Evolutionary conservation across 2,888 invertebrate genomes (phyloP), one percentile per base, ranked within the genome.

Genomic region (Dermolepida albohirtum): DNA sequence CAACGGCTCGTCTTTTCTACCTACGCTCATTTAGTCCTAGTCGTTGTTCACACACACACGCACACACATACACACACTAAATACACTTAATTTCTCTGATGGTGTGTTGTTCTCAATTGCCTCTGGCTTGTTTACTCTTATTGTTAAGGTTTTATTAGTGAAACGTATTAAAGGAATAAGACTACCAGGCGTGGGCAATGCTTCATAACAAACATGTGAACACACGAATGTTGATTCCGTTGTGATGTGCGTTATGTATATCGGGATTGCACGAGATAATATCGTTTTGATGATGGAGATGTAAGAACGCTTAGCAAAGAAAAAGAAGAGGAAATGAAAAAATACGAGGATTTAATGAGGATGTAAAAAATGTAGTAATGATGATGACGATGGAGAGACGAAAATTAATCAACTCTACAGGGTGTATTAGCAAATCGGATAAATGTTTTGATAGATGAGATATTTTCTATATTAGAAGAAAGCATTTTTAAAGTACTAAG

Each of bases 11-110:
- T 49, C 55, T 49, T 50, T 54, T 8, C 74, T 74, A 74, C 74
- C 74, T 74, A 74, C 74, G 71, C 72, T 66, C 74, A 74, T 71
- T 74, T 72, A 59, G 27, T 27, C 59, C 57, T 27, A 34, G 34
- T 10, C 34, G 10, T 34, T 34, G 34, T 7, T 8, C 34, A 34
- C 34, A 34, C 34, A 34, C 34, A 34, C 34, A 34, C 34, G 10
- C 34, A 34, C 34, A 34, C 34, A 34, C 22, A 41, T 44, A 4
- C 41, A 59, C 14, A 44, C 59, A 41, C 49, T 52, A 65, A 69
- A 57, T 57, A 51, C 47, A 39, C 43, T 66, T 69, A 69, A 69
- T 66, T 66, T 41, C 55, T 65, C 66, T 52, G 64, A 44, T 54
- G 64, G 52, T 51, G 52, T 64, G 64, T 52, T 51, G 63, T 63